Conservation (phyloP, 2,888 invertebrate species). For the Acrobasis consociella region DNA sequence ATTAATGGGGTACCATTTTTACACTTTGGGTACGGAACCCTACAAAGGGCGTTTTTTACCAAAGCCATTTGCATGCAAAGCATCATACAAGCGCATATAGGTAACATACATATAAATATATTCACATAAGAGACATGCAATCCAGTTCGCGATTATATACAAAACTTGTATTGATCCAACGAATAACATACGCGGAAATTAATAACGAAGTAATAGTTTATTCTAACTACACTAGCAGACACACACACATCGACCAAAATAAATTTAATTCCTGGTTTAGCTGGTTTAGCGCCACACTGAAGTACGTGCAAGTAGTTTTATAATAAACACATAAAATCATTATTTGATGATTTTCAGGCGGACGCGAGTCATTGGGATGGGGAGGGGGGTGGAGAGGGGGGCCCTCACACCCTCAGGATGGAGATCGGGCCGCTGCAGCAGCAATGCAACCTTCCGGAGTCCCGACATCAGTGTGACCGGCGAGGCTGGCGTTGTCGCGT, state of each 20-base stretch:
- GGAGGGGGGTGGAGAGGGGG: conserved; percentile 48
- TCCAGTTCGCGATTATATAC: conserved; percentile 22
- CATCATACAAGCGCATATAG: conserved; percentile 22
- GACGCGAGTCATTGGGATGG: conserved; percentile 68
- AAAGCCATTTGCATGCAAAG: neutral
- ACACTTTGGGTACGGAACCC: no score
- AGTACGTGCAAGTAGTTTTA: conserved; percentile 57
- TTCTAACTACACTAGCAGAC: conserved; percentile 55
- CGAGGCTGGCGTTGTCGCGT: conserved; percentile 77
- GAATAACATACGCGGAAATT: conserved; percentile 58
- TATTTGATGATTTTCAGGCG: conserved; percentile 80
- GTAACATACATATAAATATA: conserved; percentile 16
- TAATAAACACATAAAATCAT: conserved; percentile 79
- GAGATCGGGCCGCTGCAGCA: conserved; percentile 63
- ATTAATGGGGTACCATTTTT: no score
- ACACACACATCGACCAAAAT: conserved; percentile 28
- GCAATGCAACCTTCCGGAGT: conserved; percentile 58
- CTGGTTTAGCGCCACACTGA: conserved; percentile 31
- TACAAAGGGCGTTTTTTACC: neutral
- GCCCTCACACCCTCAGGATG: conserved; percentile 54
- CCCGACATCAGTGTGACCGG: conserved; percentile 78
- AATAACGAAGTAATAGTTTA: conserved; percentile 64
- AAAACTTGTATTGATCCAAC: conserved; percentile 54
- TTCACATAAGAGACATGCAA: conserved; percentile 9
- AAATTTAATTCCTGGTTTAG: conserved; percentile 36